A percentile compares a stretch with the other conserved stretches of the same genome.
Evolutionary conservation across 2,888 invertebrate genomes (phyloP).

Genomic region (Apocheima hispidaria): DNA sequence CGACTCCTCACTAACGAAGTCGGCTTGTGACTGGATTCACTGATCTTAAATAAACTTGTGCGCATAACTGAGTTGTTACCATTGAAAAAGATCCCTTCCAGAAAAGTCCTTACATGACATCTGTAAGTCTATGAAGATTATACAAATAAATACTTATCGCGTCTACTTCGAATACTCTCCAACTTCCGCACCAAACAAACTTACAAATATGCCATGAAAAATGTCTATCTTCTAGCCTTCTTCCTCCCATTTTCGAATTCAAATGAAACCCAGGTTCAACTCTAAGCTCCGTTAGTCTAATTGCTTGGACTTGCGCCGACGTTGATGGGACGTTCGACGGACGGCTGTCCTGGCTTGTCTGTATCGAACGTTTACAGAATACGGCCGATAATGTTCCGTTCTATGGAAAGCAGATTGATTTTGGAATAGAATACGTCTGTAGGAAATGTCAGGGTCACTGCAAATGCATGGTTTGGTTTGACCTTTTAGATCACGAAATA

Average conservation of each 20-base stretch:
- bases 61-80: no score
- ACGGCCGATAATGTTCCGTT: conserved; percentile 62
- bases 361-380: conserved; percentile 63
- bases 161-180: no score
- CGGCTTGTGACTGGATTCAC: no score
- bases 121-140: no score
- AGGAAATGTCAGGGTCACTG: background rate
- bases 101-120: no score
- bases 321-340: conserved; percentile 63
- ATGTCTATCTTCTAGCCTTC: conserved; percentile 43
- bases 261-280: conserved; percentile 54
- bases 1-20: no score
- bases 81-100: no score
- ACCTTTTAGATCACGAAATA: no score
- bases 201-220: background rate
- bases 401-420: conserved; percentile 58
- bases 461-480: background rate
- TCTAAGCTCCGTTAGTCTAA: conserved; percentile 70
- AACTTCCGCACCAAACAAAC: background rate
- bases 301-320: conserved; percentile 64
- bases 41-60: no score
- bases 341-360: conserved; percentile 58
- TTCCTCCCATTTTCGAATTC: conserved; percentile 43
- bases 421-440: conserved; percentile 56
- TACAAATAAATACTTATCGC: no score